Evolutionary conservation across 37 sponge, comb jelly and placozoan genomes (phyloP).

Genomic region (Eunapius fragilis): DNA sequence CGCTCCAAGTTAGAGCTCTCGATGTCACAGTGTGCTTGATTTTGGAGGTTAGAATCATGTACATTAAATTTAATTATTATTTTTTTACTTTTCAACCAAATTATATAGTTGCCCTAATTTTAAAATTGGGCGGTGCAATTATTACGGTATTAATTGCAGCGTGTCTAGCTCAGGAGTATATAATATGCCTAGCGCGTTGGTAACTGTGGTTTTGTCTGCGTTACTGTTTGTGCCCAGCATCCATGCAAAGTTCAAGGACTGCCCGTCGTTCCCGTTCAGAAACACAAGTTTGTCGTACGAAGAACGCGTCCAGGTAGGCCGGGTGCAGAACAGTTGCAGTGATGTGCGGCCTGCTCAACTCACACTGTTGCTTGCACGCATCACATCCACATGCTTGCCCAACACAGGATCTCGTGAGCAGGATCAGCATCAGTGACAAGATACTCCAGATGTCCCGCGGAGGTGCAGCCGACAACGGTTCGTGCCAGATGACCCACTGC

Average conservation of each 20-base stretch:
- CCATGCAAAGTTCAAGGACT: not conserved
- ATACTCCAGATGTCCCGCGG: conserved; percentile 66
- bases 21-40: too few species aligned
- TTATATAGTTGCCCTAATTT: too few species aligned
- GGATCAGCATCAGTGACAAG: conserved; percentile 40
- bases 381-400: not conserved
- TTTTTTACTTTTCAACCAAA: too few species aligned
- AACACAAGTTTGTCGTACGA: conserved; percentile 42
- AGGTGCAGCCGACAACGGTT: conserved; percentile 54
- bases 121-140: not conserved
- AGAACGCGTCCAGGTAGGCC: conserved; percentile 23
- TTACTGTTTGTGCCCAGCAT: not conserved
- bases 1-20: too few species aligned
- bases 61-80: too few species aligned
- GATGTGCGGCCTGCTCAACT: not conserved
- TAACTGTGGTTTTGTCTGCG: not conserved
- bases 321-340: not conserved
- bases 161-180: too few species aligned
- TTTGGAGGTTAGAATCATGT: too few species aligned
- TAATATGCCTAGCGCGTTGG: not conserved
- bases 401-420: conserved; percentile 50
- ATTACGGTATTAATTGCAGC: not conserved
- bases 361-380: not conserved
- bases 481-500: too few species aligned
- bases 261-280: conserved; percentile 25